Evolutionary conservation across 2,797 vertebrate species (phyloP), one percentile per base, ranked within the genome.

Genomic region (Anabacerthia variegaticeps): DNA sequence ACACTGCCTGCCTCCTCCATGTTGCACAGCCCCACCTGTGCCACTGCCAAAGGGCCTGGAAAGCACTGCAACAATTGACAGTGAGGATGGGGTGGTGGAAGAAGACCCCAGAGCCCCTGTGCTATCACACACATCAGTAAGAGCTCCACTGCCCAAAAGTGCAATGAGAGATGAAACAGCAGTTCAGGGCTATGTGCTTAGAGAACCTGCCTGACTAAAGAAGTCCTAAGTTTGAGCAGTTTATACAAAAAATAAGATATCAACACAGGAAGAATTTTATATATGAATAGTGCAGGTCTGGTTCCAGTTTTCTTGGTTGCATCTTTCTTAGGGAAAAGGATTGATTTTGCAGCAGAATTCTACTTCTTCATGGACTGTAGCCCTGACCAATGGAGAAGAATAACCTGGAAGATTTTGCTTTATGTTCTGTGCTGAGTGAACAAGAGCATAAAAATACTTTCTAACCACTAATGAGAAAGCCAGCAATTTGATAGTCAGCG

Each of bases 1-100:
- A 17, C 0, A 0, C 73, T 69, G 43, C 41, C 77, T 1, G 0
- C 13, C 48, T 49, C 44, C 34, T 55, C 49, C 0, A 0, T 46
- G 28, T 71, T 9, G 27, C 63, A 49, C 55, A 51, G 36, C 41
- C 34, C 48, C 62, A 10, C 14, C 26, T 3, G 0, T 30, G 56
- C 46, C 23, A 17, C 7, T 41, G 39, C 1, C 6, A 9, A 30
- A 49, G 41, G 54, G 15, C 23, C 69, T 75, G 54, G 28, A 32
- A 74, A 81, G 30, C 41, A 7, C 22, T 26, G 1, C 41, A 15
- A 10, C 0, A 0, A 20, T 6, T 0, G 0, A 67, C 27, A 28
- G 20, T 0, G 0, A 76, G 30, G 30, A 36, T 46, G 48, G 11
- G 32, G 27, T 39, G 36, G 2, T 56, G 68, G 8, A 43, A 81